phyloP scores from a whole-genome alignment of 92 coral and sea anemone genomes.

The Nematostella vectensis region DNA sequence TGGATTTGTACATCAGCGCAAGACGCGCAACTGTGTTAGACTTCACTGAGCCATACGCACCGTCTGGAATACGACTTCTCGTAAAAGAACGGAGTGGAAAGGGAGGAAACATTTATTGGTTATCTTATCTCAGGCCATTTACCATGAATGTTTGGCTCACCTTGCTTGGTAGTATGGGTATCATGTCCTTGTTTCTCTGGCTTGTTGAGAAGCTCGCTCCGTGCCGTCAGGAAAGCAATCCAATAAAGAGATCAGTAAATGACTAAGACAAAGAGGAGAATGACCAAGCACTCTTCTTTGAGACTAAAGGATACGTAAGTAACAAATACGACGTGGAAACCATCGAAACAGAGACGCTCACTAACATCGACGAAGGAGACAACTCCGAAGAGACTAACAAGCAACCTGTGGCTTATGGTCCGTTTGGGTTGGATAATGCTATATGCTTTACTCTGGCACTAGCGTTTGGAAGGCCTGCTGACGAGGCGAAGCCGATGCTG shows the following conservation, averaged over 20 bases:
- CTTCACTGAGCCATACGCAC: constrained; percentile 72
- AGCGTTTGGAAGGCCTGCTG: constrained; percentile 77
- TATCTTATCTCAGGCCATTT: constrained; percentile 73
- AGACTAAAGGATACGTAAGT: too few species aligned
- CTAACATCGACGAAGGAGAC: too few species aligned
- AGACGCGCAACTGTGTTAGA: constrained; percentile 66
- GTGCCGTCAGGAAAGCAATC: constrained; percentile 7
- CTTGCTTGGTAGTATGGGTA: constrained; percentile 47
- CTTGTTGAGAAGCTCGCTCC: constrained; percentile 58
- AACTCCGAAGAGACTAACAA: too few species aligned
- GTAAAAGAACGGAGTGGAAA: constrained; percentile 55
- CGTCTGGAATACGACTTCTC: constrained; percentile 72
- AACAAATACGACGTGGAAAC: too few species aligned
- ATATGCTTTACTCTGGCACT: constrained; percentile 60
- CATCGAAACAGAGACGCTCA: too few species aligned
- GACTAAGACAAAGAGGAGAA: constrained; percentile 6
- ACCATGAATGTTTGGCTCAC: constrained; percentile 66
- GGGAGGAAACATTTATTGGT: constrained; percentile 55
- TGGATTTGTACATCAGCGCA: constrained; percentile 68
- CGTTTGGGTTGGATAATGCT: constrained; percentile 67
- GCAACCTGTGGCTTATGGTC: not conserved
- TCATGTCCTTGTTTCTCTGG: constrained; percentile 66
- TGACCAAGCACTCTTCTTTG: too few species aligned
- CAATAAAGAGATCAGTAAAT: not conserved
- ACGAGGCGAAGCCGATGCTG: constrained; percentile 53